Percentiles rank a stretch among this genome's conserved stretches.
phyloP scores from a whole-genome alignment of 2,113 vertebrate species.

The Otus sunia region DNA sequence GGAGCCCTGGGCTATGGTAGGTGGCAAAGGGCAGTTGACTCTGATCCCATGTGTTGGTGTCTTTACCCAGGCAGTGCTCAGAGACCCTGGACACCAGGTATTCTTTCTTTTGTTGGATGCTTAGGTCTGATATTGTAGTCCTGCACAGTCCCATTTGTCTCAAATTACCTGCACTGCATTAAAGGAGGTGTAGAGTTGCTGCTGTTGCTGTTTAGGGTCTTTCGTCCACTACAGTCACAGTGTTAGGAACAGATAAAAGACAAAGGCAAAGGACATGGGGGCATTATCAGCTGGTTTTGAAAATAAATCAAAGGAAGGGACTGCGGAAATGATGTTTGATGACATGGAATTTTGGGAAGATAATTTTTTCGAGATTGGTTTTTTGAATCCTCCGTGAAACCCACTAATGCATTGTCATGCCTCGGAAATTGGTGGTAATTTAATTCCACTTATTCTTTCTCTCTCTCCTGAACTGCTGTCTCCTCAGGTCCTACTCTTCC shows the following conservation, averaged over 20 bases:
- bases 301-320: conserved; percentile 32
- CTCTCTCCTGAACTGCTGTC: not conserved
- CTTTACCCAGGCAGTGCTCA: not conserved
- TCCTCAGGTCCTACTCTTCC: not conserved
- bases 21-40: not conserved
- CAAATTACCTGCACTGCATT: not conserved
- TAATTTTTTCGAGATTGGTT: not conserved
- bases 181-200: not conserved
- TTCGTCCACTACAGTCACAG: not conserved
- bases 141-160: not conserved
- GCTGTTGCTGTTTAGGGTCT: not conserved
- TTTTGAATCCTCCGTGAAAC: not conserved
- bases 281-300: not conserved
- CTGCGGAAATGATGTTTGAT: not conserved
- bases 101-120: not conserved
- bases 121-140: not conserved
- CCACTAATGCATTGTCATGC: not conserved
- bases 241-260: not conserved
- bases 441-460: not conserved
- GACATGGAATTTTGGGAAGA: not conserved
- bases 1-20: not conserved
- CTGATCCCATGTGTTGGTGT: accelerated
- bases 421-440: not conserved
- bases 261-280: not conserved
- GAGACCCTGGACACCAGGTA: not conserved